Evolutionary conservation across 2,888 invertebrate species (phyloP).

Genomic region (Osmoderma eremita): DNA sequence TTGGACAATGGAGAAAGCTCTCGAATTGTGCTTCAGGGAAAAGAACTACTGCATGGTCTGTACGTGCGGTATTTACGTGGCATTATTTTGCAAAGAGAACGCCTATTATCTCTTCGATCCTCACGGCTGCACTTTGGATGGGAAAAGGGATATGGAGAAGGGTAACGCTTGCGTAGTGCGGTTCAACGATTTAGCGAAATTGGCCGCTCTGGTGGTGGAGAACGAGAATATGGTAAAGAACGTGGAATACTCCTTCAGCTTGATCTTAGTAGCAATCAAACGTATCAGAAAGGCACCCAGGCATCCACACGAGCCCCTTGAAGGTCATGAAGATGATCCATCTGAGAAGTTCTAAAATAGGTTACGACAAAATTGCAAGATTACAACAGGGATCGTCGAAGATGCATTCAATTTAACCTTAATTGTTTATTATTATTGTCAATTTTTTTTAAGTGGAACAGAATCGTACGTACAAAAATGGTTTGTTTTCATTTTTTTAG

Average conservation of each 20-base stretch:
- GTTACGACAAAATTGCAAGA: too few relatives aligned
- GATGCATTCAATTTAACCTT: too few relatives aligned
- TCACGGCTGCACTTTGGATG: constrained; percentile 67
- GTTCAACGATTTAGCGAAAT: constrained; percentile 50
- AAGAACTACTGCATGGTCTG: constrained; percentile 68
- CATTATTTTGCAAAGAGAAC: constrained; percentile 66
- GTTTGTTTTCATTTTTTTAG: too few relatives aligned
- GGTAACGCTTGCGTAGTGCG: constrained; percentile 48
- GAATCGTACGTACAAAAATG: too few relatives aligned
- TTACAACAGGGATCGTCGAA: too few relatives aligned
- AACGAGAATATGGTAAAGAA: constrained; percentile 52
- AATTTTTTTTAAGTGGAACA: too few relatives aligned
- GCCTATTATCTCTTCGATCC: constrained; percentile 73
- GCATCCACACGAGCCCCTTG: too few relatives aligned
- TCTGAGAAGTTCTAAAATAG: too few relatives aligned
- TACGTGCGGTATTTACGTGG: constrained; percentile 66
- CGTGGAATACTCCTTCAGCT: constrained; percentile 38
- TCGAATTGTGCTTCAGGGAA: constrained; percentile 69
- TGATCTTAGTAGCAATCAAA: constrained; percentile 50
- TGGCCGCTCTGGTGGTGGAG: constrained; percentile 54
- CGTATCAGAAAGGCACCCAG: constrained; percentile 44
- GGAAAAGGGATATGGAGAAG: constrained; percentile 50
- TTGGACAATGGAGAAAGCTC: constrained; percentile 55
- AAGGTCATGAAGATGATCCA: too few relatives aligned
- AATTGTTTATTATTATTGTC: too few relatives aligned